Evolutionary conservation across 2,113 vertebrate genomes (phyloP).

Genomic region (Pimephales promelas): DNA sequence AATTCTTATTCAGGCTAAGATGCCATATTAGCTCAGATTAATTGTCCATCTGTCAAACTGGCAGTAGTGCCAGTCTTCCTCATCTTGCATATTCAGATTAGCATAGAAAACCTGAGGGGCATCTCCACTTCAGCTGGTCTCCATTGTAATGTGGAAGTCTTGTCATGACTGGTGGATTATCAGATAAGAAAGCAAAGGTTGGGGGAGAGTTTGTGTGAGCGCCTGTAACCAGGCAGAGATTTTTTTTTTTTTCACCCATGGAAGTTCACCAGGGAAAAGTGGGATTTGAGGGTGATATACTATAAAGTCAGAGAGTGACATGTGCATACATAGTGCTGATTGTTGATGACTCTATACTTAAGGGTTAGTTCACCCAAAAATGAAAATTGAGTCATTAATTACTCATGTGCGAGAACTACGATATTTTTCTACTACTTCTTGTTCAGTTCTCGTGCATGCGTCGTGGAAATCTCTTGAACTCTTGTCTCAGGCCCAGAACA

Average conservation of each 20-base stretch:
- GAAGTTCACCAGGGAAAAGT: conserved; percentile 34
- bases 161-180: conserved; percentile 46
- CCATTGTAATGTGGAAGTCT: conserved; percentile 44
- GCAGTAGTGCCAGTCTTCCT: conserved; percentile 60
- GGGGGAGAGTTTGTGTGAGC: conserved; percentile 17
- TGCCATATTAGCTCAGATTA: conserved; percentile 77
- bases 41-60: conserved; percentile 79
- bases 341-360: too few species aligned
- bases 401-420: too few species aligned
- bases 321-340: too few species aligned
- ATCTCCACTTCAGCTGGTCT: conserved; percentile 33
- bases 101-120: conserved; percentile 66
- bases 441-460: too few species aligned
- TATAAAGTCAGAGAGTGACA: conserved; percentile 18
- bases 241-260: conserved; percentile 23
- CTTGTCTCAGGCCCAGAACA: too few species aligned
- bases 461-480: too few species aligned
- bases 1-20: conserved; percentile 76
- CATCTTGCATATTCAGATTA: conserved; percentile 66
- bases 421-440: too few species aligned
- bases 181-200: neutral
- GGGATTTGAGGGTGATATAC: conserved; percentile 15
- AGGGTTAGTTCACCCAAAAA: too few species aligned
- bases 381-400: too few species aligned
- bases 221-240: conserved; percentile 32